Base-by-base conservation (phyloP, 2,888 invertebrate genomes). In the Eupithecia subumbrata region DNA sequence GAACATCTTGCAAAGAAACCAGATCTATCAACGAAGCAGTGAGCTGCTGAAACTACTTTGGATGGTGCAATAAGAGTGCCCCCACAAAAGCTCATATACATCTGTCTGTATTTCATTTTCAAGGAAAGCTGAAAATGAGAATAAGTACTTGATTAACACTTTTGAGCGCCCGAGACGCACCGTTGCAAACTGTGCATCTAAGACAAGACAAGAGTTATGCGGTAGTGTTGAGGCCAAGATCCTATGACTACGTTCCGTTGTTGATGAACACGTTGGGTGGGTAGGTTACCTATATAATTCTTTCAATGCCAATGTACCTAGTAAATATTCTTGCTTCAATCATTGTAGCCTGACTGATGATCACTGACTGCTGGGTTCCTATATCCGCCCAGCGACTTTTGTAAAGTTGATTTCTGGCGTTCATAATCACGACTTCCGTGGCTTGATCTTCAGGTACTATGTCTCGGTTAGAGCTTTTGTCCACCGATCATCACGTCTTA, bases 101-200 rank as follows among this genome's bases (percentile, higher is more conserved):
- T 0, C 12, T 2, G 11, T 5, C 1, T 0, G n/a, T 37, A 8
- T 22, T 37, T 40, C 5, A 40, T 1, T 66, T 67, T 67, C 5
- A 67, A 40, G 12, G 66, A 40, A 37, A 67, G 66, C 66, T 67
- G 40, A 67, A 67, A 67, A 37, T 37, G n/a, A 22, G n/a, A 56
- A 56, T 9, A 8, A n/a, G 5, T 34, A 22, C 11, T 22, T 43
- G 9, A n/a, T 67, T 56, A 56, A 56, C 56, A 22, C 5, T 12
- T 52, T 52, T 56, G 56, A 56, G 52, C 18, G 48, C 7, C 48
- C n/a, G 48, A 52, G 18, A 22, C n/a, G 52, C n/a, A n/a, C n/a
- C n/a, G 9, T 8, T 52, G n/a, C 9, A 14, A 63, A 30, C 30
- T 30, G 30, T 25, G 63, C 30, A 30, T 63, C 18, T 45, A 45